phyloP scores from a whole-genome alignment of 1,140 invertebrate species.

The Pseudomyrmex dendroicus region DNA sequence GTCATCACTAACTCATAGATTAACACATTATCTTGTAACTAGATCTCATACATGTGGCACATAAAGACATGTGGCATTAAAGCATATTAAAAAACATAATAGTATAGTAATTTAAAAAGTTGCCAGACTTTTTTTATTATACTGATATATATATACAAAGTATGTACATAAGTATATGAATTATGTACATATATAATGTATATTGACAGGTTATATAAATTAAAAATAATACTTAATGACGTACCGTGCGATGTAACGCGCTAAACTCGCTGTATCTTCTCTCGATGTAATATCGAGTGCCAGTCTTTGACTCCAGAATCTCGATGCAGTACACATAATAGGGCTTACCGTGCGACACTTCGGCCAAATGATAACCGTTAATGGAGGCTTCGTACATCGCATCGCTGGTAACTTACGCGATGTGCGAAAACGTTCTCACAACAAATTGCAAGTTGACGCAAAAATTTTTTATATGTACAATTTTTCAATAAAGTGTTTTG shows the following conservation, averaged over 20 bases:
- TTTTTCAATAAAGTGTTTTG: too few relatives aligned
- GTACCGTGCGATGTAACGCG: constrained; percentile 87
- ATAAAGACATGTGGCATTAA: too few relatives aligned
- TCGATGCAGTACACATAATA: constrained; percentile 87
- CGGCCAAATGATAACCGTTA: constrained; percentile 82
- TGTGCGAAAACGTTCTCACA: not conserved
- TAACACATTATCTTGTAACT: too few relatives aligned
- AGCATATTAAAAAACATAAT: too few relatives aligned
- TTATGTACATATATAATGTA: too few relatives aligned
- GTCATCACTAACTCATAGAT: too few relatives aligned
- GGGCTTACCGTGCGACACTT: constrained; percentile 82
- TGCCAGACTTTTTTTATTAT: too few relatives aligned
- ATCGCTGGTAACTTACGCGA: constrained; percentile 64
- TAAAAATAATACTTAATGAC: constrained; percentile 19
- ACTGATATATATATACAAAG: too few relatives aligned
- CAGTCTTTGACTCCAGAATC: constrained; percentile 81
- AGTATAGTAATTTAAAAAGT: too few relatives aligned
- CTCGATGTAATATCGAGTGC: constrained; percentile 84
- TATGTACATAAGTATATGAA: too few relatives aligned
- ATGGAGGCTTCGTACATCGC: constrained; percentile 84
- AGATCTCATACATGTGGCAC: not conserved
- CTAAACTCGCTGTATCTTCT: constrained; percentile 88
- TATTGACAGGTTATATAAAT: too few relatives aligned
- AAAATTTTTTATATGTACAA: too few relatives aligned
- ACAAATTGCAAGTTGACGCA: not conserved